Base-by-base conservation (phyloP, 2,113 vertebrate genomes). In the Hemichromis elongatus region DNA sequence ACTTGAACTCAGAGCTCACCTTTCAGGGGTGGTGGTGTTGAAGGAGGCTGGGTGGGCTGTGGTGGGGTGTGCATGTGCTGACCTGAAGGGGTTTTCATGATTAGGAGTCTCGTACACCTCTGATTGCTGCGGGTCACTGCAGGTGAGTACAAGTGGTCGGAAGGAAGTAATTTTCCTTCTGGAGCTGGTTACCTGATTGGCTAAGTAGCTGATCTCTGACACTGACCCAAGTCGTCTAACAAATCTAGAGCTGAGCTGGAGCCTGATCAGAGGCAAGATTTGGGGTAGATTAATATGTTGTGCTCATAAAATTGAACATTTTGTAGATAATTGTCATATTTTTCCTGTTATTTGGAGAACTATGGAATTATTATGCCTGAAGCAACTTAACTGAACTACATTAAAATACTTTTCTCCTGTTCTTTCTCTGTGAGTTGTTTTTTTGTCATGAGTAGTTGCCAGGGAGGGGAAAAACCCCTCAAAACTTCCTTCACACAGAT, bases 131-230 rank as follows among this genome's bases (percentile, higher is more conserved):
- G 82, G 97, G 97, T 97, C 96, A 95, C 92, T 81, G 75, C 93
- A 85, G 94, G 96, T 95, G 94, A 94, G 92, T 54, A 94, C 93
- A 93, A 90, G 89, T 95, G 95, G 95, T 93, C 95, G 96, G 96
- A 95, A 91, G 95, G 96, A 96, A 96, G 95, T 95, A 94, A 96
- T 97, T 97, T 96, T 91, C 95, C 92, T 91, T 92, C 93, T 90
- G 92, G 96, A 94, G 88, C 96, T 95, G 94, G 96, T 94, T 97
- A 97, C 97, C 96, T 97, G 97, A 98, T 98, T 97, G 96, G 79
- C 84, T 93, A 90, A 92, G 91, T 89, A 89, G 84, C 84, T 88
- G 91, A 92, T 85, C 92, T 90, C 63, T 90, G 88, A 92, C 86
- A 63, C 79, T 30, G 89, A 86, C 77, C 88, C 30, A 21, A 86